A percentile compares a stretch with the other conserved stretches of the same genome.
phyloP scores from a whole-genome alignment of 2,797 vertebrate species.

The Peromyscus melanophrys region DNA sequence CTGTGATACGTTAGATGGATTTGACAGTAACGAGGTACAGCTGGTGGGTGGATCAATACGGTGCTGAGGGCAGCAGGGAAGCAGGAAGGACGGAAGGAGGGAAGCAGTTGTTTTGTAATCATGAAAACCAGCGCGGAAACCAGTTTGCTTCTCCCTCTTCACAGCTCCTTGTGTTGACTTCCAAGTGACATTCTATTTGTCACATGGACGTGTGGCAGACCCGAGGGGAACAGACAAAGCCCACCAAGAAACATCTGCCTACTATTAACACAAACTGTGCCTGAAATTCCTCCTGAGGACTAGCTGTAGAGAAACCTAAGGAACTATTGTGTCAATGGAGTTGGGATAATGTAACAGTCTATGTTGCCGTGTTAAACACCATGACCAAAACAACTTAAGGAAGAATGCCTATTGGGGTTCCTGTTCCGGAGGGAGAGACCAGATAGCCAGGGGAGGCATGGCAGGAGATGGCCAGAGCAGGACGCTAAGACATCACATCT shows the following conservation, averaged over 20 bases:
- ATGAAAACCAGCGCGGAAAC: not conserved
- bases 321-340: not conserved
- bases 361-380: not conserved
- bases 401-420: not conserved
- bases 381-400: not conserved
- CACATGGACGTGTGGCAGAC: not conserved
- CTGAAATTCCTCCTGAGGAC: not conserved
- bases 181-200: not conserved
- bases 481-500: too few species aligned
- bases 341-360: not conserved
- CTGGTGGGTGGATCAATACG: not conserved
- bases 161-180: not conserved
- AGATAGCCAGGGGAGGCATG: not conserved
- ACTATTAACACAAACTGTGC: not conserved
- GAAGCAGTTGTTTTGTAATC: not conserved
- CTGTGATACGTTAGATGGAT: not conserved
- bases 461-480: not conserved
- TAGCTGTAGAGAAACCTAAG: not conserved
- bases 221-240: not conserved
- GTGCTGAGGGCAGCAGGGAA: not conserved
- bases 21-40: not conserved
- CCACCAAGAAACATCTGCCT: not conserved
- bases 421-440: not conserved
- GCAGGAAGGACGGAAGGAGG: not conserved
- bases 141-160: slow-evolving; percentile 22